A percentile compares a stretch with the other conserved stretches of the same genome.
phyloP scores from a whole-genome alignment of 1,140 invertebrate genomes.

The Temnothorax longispinosus region DNA sequence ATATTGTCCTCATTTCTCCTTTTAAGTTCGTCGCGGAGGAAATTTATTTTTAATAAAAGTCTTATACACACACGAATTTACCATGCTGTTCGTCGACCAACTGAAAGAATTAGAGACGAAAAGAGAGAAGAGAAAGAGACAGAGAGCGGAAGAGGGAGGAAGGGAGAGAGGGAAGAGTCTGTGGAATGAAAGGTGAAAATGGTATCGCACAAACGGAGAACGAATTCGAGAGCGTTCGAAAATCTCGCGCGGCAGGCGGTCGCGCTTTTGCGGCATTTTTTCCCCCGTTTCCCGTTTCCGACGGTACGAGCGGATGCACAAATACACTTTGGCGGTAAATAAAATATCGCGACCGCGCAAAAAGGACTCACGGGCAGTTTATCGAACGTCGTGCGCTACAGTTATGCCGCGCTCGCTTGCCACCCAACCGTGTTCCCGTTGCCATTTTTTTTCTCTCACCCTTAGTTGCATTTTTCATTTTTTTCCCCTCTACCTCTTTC shows the following conservation, averaged over 20 bases:
- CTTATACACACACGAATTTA: neutral
- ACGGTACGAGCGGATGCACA: conserved; percentile 48
- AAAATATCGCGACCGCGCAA: conserved; percentile 68
- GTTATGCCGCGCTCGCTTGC: conserved; percentile 49
- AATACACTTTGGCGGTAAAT: conserved; percentile 70
- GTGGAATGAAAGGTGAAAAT: neutral
- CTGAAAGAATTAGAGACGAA: neutral
- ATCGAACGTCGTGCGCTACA: conserved; percentile 69
- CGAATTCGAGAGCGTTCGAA: conserved; percentile 31
- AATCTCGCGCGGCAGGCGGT: conserved; percentile 25
- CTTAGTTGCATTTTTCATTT: neutral
- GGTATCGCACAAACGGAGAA: neutral
- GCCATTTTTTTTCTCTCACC: conserved; percentile 47
- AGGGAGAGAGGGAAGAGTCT: neutral
- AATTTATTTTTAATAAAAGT: neutral
- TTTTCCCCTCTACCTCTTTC: neutral
- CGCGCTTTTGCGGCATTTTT: conserved; percentile 62
- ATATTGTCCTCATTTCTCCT: neutral
- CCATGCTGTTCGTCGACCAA: neutral
- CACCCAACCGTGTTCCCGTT: conserved; percentile 31
- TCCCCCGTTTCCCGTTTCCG: conserved; percentile 52
- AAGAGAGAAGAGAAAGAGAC: neutral
- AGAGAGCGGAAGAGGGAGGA: neutral
- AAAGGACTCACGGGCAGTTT: conserved; percentile 71
- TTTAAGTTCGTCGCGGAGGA: neutral